These are phyloP conservation scores for Sylvicapra grimmia DNA, from an alignment of 2,113 vertebrate genomes.

Conservation along the genomic window DNA sequence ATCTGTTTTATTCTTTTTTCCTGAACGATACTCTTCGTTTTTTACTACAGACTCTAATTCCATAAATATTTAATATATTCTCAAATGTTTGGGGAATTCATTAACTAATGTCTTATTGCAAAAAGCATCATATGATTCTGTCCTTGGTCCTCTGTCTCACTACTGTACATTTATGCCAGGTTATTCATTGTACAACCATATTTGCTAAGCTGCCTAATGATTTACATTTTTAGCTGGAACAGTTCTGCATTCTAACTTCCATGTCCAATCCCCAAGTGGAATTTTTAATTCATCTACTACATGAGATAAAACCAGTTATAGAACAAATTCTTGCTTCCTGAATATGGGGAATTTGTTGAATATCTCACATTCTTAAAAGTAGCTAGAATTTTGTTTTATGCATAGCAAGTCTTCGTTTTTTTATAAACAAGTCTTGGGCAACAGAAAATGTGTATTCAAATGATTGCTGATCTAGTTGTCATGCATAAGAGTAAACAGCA, in stretches of 20 bases:
- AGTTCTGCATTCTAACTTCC: constrained; percentile 10
- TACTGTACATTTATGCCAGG: not conserved
- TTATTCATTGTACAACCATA: not conserved
- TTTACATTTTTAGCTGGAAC: not conserved
- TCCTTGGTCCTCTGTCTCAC: not conserved
- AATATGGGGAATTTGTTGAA: not conserved
- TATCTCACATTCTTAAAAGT: constrained; percentile 3
- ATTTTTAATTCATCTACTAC: constrained; percentile 4
- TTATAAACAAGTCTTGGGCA: not conserved
- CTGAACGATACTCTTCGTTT: not conserved
- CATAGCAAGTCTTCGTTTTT: not conserved
- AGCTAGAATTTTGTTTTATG: constrained; percentile 1
- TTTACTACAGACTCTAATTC: not conserved
- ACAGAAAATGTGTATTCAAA: not conserved
- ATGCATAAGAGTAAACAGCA: not conserved
- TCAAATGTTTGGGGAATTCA: constrained; percentile 25
- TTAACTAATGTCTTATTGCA: not conserved
- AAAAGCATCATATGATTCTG: not conserved
- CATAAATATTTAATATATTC: constrained; percentile 8
- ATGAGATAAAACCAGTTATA: constrained; percentile 1
- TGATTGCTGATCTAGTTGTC: not conserved
- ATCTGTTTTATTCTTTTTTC: constrained; percentile 27
- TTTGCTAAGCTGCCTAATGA: constrained; percentile 12
- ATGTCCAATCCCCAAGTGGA: not conserved
- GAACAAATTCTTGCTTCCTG: not conserved